Evolutionary conservation across 2,113 vertebrate genomes (phyloP), one percentile per base, ranked within the genome.

Genomic region (Willisornis vidua): DNA sequence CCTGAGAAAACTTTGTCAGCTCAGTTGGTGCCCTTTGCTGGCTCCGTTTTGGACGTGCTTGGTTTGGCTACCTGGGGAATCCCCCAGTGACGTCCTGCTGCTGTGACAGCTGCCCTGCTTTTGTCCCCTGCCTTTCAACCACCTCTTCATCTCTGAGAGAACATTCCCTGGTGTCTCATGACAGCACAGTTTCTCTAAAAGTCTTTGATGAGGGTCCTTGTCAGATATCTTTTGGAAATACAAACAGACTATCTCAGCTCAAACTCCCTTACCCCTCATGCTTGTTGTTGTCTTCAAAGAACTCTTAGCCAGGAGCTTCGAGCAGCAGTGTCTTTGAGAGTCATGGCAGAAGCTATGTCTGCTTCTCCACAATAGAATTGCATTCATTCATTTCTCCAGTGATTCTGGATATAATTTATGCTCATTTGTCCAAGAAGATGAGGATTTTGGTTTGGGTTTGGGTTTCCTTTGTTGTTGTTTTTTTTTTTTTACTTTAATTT

Each of bases 221-320:
- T 80, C 83, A 84, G 59, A 6, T 67, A 46, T 29, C 67, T 81
- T 88, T 49, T 93, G 83, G 83, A 92, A 96, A 90, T 77, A 92
- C 76, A 71, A 84, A 88, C 24, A 86, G 88, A 35, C 29, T 51
- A 0, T 20, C 74, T 67, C 46, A 88, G 76, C 68, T 77, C 24
- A 43, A 62, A 80, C 51, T 73, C n/a, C 29, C 55, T 88, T 61
- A 35, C 12, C 55, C 57, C 29, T 43, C 23, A 8, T 43, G 37
- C 72, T 80, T 43, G 26, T 24, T 87, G 88, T n/a, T 90, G 90
- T 51, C 79, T 92, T 92, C 85, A 93, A 88, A 95, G 83, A 54
- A 23, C 37, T 83, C 66, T 62, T 66, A 61, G 39, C 52, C 63
- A 79, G 45, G 25, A 75, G 19, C 37, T 91, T 80, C 65, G 54